These are phyloP conservation scores for Sprattus sprattus DNA, from an alignment of 2,113 vertebrate genomes.

Conservation along the genomic window DNA sequence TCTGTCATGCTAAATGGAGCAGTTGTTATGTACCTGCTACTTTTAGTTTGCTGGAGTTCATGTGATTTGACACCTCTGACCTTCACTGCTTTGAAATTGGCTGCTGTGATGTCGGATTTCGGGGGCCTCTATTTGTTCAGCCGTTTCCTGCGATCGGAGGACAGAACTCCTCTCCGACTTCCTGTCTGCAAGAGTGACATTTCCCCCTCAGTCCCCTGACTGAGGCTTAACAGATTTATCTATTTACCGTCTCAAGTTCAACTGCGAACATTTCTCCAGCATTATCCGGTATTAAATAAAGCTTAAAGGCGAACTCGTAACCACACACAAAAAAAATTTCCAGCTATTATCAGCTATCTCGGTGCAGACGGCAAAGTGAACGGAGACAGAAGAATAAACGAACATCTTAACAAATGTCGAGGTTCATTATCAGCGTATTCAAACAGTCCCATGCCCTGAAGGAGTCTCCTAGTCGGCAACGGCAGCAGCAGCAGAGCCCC, in stretches of 20 bases:
- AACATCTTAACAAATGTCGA: conserved; percentile 92
- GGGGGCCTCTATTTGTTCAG: not conserved
- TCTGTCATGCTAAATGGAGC: not conserved
- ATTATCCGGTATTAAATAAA: conserved; percentile 19
- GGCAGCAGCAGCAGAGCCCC: not conserved
- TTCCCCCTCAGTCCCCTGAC: conserved; percentile 35
- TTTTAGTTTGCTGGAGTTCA: not conserved
- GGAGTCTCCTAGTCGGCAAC: conserved; percentile 83
- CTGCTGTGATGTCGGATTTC: not conserved
- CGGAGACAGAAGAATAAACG: conserved; percentile 87
- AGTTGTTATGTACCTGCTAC: not conserved
- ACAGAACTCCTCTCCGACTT: not conserved
- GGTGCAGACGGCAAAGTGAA: conserved; percentile 77
- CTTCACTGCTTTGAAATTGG: not conserved
- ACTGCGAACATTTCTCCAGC: conserved; percentile 45
- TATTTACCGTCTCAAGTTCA: conserved; percentile 44
- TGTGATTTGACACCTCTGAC: conserved; percentile 8
- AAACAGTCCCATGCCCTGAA: conserved; percentile 89
- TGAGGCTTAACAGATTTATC: conserved; percentile 47
- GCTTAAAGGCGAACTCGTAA: conserved; percentile 11
- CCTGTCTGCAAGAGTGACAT: conserved; percentile 38
- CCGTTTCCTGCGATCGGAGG: conserved; percentile 1
- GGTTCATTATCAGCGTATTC: conserved; percentile 91
- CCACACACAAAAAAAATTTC: conserved; percentile 86
- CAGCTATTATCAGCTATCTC: conserved; percentile 87